Conservation (phyloP, 2,888 invertebrate species). For the Orthonevra nobilis region DNA sequence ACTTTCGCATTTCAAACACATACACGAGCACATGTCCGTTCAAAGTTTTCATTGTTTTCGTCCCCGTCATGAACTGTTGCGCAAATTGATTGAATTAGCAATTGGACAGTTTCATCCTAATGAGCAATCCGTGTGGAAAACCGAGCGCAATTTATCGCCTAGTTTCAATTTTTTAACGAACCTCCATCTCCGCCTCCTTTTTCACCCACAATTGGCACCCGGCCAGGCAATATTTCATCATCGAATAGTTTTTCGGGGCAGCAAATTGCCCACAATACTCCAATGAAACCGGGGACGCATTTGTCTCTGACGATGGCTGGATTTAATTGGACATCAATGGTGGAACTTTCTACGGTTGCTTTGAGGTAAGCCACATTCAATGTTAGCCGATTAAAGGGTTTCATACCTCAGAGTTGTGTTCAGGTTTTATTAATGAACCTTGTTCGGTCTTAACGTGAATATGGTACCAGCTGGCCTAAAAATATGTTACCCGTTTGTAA, state of each 20-base stretch:
- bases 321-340: slow-evolving; percentile 40
- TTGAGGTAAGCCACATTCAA: slow-evolving; percentile 27
- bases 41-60: not conserved
- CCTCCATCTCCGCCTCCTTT: not conserved
- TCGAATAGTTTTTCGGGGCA: slow-evolving; percentile 2
- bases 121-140: slow-evolving; percentile 51
- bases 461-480: too few relatives aligned
- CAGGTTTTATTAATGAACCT: too few relatives aligned
- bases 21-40: not conserved
- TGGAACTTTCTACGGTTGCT: slow-evolving; percentile 1
- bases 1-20: too few relatives aligned
- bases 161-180: slow-evolving; percentile 31
- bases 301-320: slow-evolving; percentile 24
- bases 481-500: too few relatives aligned
- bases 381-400: slow-evolving; percentile 29
- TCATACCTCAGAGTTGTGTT: too few relatives aligned
- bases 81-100: slow-evolving; percentile 48
- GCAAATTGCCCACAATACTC: slow-evolving; percentile 43
- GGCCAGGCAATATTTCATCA: slow-evolving; percentile 44
- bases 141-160: slow-evolving; percentile 36
- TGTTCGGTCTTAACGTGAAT: too few relatives aligned
- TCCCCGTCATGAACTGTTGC: slow-evolving; percentile 3
- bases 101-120: slow-evolving; percentile 21
- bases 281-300: slow-evolving; percentile 47
- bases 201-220: slow-evolving; percentile 20